Conservation (phyloP, 2,113 vertebrate genomes). For the Chloroceryle aenea region DNA sequence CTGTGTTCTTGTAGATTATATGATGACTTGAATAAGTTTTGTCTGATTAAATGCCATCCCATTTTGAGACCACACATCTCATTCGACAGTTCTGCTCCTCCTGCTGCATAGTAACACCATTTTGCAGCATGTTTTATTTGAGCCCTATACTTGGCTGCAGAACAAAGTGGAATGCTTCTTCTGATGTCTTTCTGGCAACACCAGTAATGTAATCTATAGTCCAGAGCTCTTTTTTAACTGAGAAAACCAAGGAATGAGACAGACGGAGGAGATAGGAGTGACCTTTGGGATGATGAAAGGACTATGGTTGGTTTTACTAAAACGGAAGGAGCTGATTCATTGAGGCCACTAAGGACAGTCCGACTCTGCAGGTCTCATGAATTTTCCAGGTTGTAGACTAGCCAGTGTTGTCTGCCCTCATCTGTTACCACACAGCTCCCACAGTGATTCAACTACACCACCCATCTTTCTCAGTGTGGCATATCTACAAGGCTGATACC, state of each 20-base stretch:
- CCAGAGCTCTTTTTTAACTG: not conserved
- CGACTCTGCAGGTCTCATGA: not conserved
- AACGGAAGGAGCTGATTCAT: not conserved
- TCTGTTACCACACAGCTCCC: not conserved
- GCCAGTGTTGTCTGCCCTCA: not conserved
- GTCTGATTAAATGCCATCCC: not conserved
- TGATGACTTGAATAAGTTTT: not conserved
- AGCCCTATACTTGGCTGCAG: not conserved
- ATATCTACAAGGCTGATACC: not conserved
- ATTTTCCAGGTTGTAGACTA: not conserved
- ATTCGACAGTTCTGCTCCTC: not conserved
- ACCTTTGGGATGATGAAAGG: not conserved
- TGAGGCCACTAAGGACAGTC: not conserved
- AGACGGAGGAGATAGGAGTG: not conserved
- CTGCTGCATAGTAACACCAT: not conserved
- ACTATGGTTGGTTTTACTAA: not conserved
- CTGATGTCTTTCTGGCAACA: not conserved
- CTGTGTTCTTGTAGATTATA: not conserved
- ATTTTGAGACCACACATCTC: not conserved
- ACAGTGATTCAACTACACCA: rapidly evolving
- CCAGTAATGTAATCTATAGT: not conserved
- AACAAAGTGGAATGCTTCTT: not conserved
- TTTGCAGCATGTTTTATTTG: not conserved
- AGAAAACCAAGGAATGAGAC: not conserved
- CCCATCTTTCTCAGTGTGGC: not conserved